Evolutionary conservation across 2,113 vertebrate species (phyloP).

Genomic region (Zosterops lateralis): DNA sequence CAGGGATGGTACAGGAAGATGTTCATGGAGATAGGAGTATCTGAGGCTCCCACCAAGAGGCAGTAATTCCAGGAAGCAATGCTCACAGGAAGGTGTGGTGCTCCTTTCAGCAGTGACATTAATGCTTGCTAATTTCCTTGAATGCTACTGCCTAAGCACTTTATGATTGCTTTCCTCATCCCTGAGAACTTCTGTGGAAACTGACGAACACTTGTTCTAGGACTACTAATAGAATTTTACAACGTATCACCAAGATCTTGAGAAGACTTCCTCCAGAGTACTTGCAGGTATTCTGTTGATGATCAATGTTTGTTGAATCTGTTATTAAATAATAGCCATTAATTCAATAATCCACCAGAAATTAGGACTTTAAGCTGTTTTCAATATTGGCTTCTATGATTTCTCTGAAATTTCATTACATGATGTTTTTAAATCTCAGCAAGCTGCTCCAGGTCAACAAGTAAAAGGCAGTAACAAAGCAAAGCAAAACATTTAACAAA

Average conservation of each 20-base stretch:
- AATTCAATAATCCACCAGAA: neutral
- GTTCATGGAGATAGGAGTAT: neutral
- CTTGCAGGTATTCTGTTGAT: neutral
- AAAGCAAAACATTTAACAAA: constrained; percentile 53
- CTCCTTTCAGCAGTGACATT: neutral
- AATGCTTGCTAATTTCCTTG: neutral
- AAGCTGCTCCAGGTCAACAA: constrained; percentile 24
- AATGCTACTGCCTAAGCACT: neutral
- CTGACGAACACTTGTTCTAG: neutral
- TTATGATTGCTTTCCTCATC: neutral
- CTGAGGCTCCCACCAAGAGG: neutral
- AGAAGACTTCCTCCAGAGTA: neutral
- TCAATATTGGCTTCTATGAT: neutral
- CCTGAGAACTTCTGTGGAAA: neutral
- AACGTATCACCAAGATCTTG: neutral
- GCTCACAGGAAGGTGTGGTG: neutral
- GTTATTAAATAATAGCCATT: neutral
- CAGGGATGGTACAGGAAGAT: neutral
- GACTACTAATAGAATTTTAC: neutral
- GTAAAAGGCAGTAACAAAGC: constrained; percentile 38
- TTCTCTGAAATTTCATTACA: neutral
- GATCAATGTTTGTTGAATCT: neutral
- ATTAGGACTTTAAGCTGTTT: neutral
- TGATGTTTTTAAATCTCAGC: neutral
- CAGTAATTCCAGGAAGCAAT: constrained; percentile 2